A percentile compares a stretch with the other conserved stretches of the same genome.
These are phyloP conservation scores for Tuberolachnus salignus DNA, from an alignment of 2,888 invertebrate species.

Conservation along the genomic window DNA sequence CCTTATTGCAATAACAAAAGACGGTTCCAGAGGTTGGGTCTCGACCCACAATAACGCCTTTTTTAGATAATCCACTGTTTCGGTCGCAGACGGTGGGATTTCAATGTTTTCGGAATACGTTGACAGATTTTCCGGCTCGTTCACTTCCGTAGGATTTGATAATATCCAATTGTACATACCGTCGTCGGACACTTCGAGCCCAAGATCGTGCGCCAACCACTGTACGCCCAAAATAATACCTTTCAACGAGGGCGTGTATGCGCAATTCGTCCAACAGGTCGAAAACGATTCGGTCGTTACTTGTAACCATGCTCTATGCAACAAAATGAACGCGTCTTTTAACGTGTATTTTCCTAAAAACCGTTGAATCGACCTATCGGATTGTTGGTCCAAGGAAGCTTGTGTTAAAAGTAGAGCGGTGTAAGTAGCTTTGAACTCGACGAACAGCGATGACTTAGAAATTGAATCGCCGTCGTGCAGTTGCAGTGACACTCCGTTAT, in stretches of 20 bases:
- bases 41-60: constrained; percentile 65
- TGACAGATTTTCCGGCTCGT: constrained; percentile 21
- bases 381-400: constrained; percentile 59
- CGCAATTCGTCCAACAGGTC: constrained; percentile 61
- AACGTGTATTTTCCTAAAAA: constrained; percentile 62
- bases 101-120: constrained; percentile 14
- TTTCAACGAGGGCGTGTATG: constrained; percentile 37
- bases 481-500: constrained; percentile 26
- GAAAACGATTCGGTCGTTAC: constrained; percentile 64
- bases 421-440: constrained; percentile 63
- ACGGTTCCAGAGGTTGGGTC: constrained; percentile 64
- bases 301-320: constrained; percentile 64
- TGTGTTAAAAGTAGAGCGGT: constrained; percentile 61
- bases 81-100: constrained; percentile 62
- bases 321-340: constrained; percentile 64
- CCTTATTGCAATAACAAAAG: constrained; percentile 60
- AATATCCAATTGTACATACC: constrained; percentile 60
- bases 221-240: constrained; percentile 58
- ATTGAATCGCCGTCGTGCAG: constrained; percentile 62
- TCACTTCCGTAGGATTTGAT: constrained; percentile 58
- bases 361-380: constrained; percentile 59
- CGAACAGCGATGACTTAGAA: constrained; percentile 62
- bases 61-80: constrained; percentile 63
- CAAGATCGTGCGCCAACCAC: constrained; percentile 61
- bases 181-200: constrained; percentile 61